Base-by-base conservation (phyloP, 30 jellyfish, hydroid and myxozoan genomes). In the Hydra vulgaris region DNA sequence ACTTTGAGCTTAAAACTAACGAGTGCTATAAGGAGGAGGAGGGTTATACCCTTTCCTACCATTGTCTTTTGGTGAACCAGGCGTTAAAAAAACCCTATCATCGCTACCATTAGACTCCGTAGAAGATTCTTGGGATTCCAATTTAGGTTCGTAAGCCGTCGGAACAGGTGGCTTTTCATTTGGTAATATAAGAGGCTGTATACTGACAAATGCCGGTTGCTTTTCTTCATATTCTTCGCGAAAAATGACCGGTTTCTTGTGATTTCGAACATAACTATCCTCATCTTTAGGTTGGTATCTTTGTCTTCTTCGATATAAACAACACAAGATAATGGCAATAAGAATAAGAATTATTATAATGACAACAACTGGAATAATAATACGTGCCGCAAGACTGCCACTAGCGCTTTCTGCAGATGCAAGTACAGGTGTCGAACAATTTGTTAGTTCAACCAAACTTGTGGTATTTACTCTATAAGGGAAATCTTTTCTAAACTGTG, bases 141-240 rank as follows among this genome's bases (percentile, higher is more conserved):
- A 72, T 19, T 95, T 93, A 55, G 97, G 97, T 55, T 79, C 95
- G 71, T 86, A 91, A 18, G 89, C 92, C 21, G 88, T 18, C 18
- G 86, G 74, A 19, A 81, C 68, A 0, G 97, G 97, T 12, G 87
- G 89, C 54, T 82, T 91, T 79, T 91, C 97, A 77, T 91, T 86
- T 53, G 97, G 97, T 66, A 91, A 73, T 19, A 86, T 79, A 82
- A 86, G 56, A 17, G 97, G 97, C 76, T 91, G 88, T 61, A 91
- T 79, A 69, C 95, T 78, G 68, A 91, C 90, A 18, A 91, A 75
- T 16, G 84, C 96, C 0, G 95, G 95, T 53, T 26, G 70, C 27
- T 91, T 91, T 72, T 91, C 97, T 12, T 86, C 96, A 73, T 77
- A 91, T 75, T 91, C 97, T 81, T 91, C 97, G n/a, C 82, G 72